phyloP scores from a whole-genome alignment of 2,888 invertebrate species.

The Thymelicus acteon region DNA sequence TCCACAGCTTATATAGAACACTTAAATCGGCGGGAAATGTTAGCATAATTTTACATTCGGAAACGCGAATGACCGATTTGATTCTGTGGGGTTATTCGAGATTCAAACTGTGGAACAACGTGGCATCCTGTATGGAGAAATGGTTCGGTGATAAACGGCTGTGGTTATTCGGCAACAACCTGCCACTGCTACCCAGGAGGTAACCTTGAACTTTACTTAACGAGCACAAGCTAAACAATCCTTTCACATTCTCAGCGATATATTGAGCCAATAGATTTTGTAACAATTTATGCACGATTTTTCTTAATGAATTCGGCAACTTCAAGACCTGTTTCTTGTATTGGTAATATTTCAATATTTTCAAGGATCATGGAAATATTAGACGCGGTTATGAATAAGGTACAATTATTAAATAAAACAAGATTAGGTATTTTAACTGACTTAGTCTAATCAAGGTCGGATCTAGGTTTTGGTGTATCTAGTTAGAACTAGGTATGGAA shows the following conservation, averaged over 20 bases:
- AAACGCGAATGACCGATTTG: slow-evolving; percentile 69
- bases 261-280: slow-evolving; percentile 12
- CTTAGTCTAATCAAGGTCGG: too few relatives aligned
- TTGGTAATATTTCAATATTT: neutral
- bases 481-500: too few relatives aligned
- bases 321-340: neutral
- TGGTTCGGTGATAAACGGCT: slow-evolving; percentile 96
- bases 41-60: slow-evolving; percentile 50
- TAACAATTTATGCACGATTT: slow-evolving; percentile 9
- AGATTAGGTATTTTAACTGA: too few relatives aligned
- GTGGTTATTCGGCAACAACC: slow-evolving; percentile 95
- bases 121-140: slow-evolving; percentile 92
- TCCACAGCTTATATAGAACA: slow-evolving; percentile 7
- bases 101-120: slow-evolving; percentile 76
- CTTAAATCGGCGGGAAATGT: slow-evolving; percentile 66
- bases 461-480: too few relatives aligned
- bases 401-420: too few relatives aligned
- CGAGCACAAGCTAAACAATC: slow-evolving; percentile 18
- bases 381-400: neutral
- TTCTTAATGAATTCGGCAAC: neutral
- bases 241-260: slow-evolving; percentile 22
- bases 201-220: slow-evolving; percentile 40
- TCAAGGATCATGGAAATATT: neutral
- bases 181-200: slow-evolving; percentile 93
- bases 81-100: slow-evolving; percentile 55